These are phyloP conservation scores for Trematomus bernacchii DNA, from an alignment of 2,797 vertebrate species.

Conservation along the genomic window DNA sequence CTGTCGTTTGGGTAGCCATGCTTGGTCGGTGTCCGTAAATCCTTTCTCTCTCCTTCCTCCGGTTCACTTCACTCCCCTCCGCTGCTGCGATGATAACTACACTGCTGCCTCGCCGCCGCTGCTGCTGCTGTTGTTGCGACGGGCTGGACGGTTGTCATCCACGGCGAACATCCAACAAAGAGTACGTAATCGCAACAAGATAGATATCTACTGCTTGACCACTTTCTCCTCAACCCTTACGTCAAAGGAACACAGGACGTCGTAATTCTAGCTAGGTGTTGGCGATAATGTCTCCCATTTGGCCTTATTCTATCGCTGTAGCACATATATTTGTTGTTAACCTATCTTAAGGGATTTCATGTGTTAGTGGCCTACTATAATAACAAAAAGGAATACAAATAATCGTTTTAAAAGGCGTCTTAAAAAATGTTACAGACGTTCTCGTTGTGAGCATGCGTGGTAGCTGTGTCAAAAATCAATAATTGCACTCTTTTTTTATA, in stretches of 20 bases:
- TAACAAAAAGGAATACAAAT: background rate
- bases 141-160: constrained; percentile 72
- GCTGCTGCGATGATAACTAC: constrained; percentile 58
- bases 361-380: background rate
- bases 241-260: background rate
- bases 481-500: background rate
- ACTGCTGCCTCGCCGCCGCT: constrained; percentile 27
- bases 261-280: background rate
- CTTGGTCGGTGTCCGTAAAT: constrained; percentile 67
- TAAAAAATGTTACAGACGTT: fast-evolving
- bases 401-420: background rate
- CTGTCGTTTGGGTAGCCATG: constrained; percentile 90
- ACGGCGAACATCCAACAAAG: constrained; percentile 70
- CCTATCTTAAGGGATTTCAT: fast-evolving
- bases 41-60: constrained; percentile 52
- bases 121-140: constrained; percentile 71
- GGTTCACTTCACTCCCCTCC: constrained; percentile 54
- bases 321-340: background rate
- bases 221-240: background rate
- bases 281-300: background rate
- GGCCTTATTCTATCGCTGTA: background rate
- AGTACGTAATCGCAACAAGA: constrained; percentile 9
- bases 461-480: background rate
- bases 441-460: background rate
- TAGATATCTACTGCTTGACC: fast-evolving